Evolutionary conservation across 2,888 invertebrate species (phyloP).

Genomic region (Drosophila monieri): DNA sequence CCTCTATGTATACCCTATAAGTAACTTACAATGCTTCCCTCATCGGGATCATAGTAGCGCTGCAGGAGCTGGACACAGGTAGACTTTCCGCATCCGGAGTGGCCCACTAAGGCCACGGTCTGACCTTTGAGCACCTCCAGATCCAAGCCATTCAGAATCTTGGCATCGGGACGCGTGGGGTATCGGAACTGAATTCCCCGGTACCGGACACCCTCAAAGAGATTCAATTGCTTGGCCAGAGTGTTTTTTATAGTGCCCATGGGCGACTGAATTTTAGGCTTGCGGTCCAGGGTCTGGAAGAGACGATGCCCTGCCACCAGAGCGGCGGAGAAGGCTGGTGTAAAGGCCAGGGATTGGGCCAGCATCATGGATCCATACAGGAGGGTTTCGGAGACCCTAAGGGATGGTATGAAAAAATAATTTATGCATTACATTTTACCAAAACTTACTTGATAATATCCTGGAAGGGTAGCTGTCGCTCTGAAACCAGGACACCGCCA

Average conservation of each 20-base stretch:
- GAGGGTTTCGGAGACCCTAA: slow-evolving; percentile 90
- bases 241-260: slow-evolving; percentile 74
- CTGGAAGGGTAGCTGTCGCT: slow-evolving; percentile 87
- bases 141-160: slow-evolving; percentile 89
- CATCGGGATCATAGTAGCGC: slow-evolving; percentile 91
- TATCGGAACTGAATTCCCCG: slow-evolving; percentile 90
- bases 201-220: slow-evolving; percentile 85
- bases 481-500: slow-evolving; percentile 89
- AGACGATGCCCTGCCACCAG: slow-evolving; percentile 89
- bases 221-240: slow-evolving; percentile 78
- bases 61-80: slow-evolving; percentile 92
- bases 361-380: slow-evolving; percentile 92
- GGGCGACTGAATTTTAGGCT: slow-evolving; percentile 86
- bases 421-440: no score
- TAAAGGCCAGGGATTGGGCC: slow-evolving; percentile 91
- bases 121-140: slow-evolving; percentile 88
- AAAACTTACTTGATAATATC: slow-evolving; percentile 88
- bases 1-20: background rate
- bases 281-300: slow-evolving; percentile 87
- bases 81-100: slow-evolving; percentile 92
- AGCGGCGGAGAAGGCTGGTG: slow-evolving; percentile 91
- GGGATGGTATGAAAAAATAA: background rate
- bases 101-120: slow-evolving; percentile 90
- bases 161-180: slow-evolving; percentile 90
- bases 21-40: slow-evolving; percentile 86